Base-by-base conservation (phyloP, 2,113 vertebrate genomes). In the Psettodes erumei region DNA sequence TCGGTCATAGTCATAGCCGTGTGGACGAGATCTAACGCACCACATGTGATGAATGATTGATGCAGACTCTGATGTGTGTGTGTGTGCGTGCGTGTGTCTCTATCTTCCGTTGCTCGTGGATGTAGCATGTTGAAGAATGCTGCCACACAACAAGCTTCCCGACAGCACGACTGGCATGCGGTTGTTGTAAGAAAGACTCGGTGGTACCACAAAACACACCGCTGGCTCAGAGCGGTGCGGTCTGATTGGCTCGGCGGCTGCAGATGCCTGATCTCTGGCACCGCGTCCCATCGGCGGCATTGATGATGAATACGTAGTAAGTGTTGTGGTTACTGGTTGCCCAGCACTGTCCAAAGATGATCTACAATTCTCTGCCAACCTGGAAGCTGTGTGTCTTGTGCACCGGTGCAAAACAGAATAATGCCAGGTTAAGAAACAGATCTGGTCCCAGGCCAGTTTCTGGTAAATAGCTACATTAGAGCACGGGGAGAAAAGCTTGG, bases 321-420 rank as follows among this genome's bases (percentile, higher is more conserved):
- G 76, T 89, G 89, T 89, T 91, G 82, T 90, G 89, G 86, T 88
- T 82, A 88, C 89, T 58, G n/a, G 89, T 89, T 87, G 77, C 84
- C 60, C 35, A 47, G 86, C 23, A 1, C 56, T 54, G 55, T 78
- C 71, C 81, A 71, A 79, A 78, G 45, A 74, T 81, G 32, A 84
- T 79, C 71, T 71, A 27, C 54, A 56, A n/a, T 65, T 42, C 62
- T 53, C 40, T 53, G 58, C 65, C 43, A 83, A 58, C n/a, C 45
- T 69, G 67, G 45, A 48, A 37, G 19, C 45, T 35, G 18, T 37
- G 58, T 65, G 51, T 12, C 4, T 51, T 2, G 27, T 48, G 10
- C 61, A 40, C 45, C 11, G 18, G 13, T 32, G 13, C 33, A 67
- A 43, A 47, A 40, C 27, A 28, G 28, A 38, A 58, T 28, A 51